Percentiles rank a stretch among this genome's conserved stretches.
phyloP scores from a whole-genome alignment of 2,113 vertebrate species.

The Pygoscelis antarcticus region DNA sequence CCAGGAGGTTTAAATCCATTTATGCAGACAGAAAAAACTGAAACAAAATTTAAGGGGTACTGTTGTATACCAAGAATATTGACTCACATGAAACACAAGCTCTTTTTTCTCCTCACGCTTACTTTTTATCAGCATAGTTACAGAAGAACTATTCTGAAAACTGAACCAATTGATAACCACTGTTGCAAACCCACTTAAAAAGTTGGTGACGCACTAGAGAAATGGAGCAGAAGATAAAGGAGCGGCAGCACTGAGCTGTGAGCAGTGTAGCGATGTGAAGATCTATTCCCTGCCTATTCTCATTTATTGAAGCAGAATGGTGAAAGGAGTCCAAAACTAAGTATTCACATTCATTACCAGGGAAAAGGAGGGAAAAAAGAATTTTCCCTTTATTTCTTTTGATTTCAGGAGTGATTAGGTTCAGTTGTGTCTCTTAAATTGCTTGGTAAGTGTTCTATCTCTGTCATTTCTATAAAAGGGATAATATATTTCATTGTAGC shows the following conservation, averaged over 20 bases:
- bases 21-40: not conserved
- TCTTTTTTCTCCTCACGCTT: not conserved
- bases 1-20: not conserved
- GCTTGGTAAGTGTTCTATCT: constrained; percentile 17
- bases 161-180: not conserved
- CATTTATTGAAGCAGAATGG: constrained; percentile 3
- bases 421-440: constrained; percentile 29
- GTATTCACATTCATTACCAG: constrained; percentile 27
- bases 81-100: not conserved
- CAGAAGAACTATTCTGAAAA: not conserved
- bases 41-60: not conserved
- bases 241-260: not conserved
- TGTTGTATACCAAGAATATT: not conserved
- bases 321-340: constrained; percentile 1
- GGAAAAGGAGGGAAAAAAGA: not conserved
- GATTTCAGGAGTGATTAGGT: constrained; percentile 50
- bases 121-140: not conserved
- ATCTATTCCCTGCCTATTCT: constrained; percentile 1
- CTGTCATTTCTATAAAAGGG: constrained; percentile 4
- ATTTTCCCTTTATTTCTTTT: constrained; percentile 33
- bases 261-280: not conserved
- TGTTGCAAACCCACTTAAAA: not conserved
- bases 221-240: constrained; percentile 11
- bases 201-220: not conserved
- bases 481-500: constrained; percentile 23